A percentile compares a stretch with the other conserved stretches of the same genome.
These are phyloP conservation scores for Falco naumanni DNA, from an alignment of 2,797 vertebrate genomes.

Conservation along the genomic window DNA sequence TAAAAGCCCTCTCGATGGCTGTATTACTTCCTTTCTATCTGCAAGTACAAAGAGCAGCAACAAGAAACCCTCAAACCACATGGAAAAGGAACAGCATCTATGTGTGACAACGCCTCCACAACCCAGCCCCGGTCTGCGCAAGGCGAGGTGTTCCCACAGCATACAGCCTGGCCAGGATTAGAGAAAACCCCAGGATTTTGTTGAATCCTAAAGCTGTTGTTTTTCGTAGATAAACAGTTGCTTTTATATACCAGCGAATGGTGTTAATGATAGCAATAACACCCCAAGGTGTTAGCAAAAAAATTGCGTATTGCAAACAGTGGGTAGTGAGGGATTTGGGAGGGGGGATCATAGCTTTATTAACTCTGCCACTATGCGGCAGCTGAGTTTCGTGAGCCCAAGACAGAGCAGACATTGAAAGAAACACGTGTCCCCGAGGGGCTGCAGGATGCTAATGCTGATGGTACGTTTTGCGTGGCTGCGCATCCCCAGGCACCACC, in stretches of 20 bases:
- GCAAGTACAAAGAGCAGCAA: neutral
- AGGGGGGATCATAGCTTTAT: neutral
- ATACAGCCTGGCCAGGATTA: neutral
- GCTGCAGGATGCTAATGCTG: neutral
- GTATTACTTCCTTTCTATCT: neutral
- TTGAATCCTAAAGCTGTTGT: neutral
- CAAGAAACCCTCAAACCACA: neutral
- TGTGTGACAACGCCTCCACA: rapidly evolving
- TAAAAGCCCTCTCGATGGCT: neutral
- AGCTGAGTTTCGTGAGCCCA: neutral
- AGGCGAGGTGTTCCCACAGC: neutral
- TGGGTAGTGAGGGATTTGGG: neutral
- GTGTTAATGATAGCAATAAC: neutral
- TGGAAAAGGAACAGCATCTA: neutral
- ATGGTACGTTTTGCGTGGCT: neutral
- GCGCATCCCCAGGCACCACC: neutral
- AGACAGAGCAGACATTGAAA: neutral
- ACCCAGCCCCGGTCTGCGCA: neutral
- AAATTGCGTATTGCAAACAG: neutral
- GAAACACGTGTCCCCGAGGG: neutral
- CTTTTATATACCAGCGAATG: neutral
- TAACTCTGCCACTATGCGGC: neutral
- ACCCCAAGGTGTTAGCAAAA: constrained; percentile 7
- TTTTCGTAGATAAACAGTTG: constrained; percentile 1
- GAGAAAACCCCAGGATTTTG: neutral